Evolutionary conservation across 2,888 invertebrate genomes (phyloP), one percentile per base, ranked within the genome.

Genomic region (Ophioninae sp.): DNA sequence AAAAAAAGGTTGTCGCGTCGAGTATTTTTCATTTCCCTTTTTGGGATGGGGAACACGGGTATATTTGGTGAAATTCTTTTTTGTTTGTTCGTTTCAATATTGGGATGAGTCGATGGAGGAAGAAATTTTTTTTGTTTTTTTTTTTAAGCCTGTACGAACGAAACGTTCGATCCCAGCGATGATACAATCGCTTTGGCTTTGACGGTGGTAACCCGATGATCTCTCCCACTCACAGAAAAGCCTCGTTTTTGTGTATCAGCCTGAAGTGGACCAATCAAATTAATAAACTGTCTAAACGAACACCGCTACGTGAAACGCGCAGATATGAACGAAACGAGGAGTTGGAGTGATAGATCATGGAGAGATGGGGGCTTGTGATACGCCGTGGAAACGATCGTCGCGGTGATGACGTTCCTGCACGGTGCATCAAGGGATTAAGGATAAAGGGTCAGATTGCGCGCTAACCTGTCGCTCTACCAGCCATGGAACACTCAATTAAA

Each of bases 271-370:
- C 87, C 92, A 92, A 92, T 92, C 91, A 92, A 92, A 92, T 92
- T 92, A 92, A 91, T 92, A 92, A 92, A 92, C 90, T 91, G 88
- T 88, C 89, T 89, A 90, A 90, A 88, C 89, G 88, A 88, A 84
- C 85, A 87, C 85, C 85, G 87, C 84, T 78, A 77, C 63, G 65
- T 41, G 83, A 75, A 82, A 79, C 10, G 76, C 71, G 77, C 51
- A 65, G 59, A 77, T 71, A 75, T 82, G 79, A 64, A 85, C 79
- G 39, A 22, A 73, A 51, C 58, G 77, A 22, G 30, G 51, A 77
- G 51, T 61, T 30, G 61, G 67, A 77, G 72, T 63, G 63, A 56
- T 64, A 64, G 71, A 41, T 51, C 72, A 59, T 41, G 72, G 72
- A 78, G 71, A 79, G 61, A 51, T 58, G 64, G 72, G 51, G 30